Evolutionary conservation across 2,797 vertebrate genomes (phyloP).

Genomic region (Danio kyathit): DNA sequence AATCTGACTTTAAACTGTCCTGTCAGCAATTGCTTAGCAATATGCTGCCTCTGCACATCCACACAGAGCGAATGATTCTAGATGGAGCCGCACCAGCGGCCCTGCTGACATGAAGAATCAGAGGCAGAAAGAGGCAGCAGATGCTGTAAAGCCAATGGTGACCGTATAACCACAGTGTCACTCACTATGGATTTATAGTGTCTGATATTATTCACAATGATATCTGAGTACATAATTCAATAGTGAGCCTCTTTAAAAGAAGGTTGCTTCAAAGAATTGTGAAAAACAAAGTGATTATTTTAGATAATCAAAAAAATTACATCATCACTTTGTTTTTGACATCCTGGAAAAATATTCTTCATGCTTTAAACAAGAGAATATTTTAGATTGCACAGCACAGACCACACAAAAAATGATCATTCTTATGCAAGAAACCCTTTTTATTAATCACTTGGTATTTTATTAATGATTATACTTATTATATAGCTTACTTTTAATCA

Average conservation of each 20-base stretch:
- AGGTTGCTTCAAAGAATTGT: background rate
- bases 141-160: background rate
- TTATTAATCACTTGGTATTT: too few species aligned
- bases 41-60: conserved; percentile 53
- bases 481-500: too few species aligned
- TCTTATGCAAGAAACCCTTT: too few species aligned
- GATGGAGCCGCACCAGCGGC: conserved; percentile 28
- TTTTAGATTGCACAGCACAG: background rate
- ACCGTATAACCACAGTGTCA: background rate
- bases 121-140: background rate
- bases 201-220: background rate
- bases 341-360: background rate
- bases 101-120: conserved; percentile 47
- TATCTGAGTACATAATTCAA: background rate
- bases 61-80: conserved; percentile 41
- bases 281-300: background rate
- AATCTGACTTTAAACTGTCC: conserved; percentile 49
- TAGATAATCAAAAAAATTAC: background rate
- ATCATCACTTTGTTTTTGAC: background rate
- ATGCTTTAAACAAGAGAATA: background rate
- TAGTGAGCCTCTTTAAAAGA: background rate
- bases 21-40: conserved; percentile 55
- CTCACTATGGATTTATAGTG: background rate
- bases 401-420: too few species aligned
- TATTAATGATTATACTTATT: too few species aligned